Base-by-base conservation (phyloP, 2,113 vertebrate genomes). In the Tyto alba region DNA sequence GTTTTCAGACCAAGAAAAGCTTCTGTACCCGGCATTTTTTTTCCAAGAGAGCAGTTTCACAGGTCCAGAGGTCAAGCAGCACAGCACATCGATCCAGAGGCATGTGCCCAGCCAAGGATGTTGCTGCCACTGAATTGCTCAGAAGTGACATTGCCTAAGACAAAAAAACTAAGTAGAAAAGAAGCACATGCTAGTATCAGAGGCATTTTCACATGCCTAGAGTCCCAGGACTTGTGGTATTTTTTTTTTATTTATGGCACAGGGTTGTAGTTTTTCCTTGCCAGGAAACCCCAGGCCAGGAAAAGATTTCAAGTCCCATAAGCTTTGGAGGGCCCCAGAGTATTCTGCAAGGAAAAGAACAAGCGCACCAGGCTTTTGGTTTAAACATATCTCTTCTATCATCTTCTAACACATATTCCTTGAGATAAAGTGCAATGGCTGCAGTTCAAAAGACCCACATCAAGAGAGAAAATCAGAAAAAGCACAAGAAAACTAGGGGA, bases 41-140 rank as follows among this genome's bases (percentile, higher is more conserved):
- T 91, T 97, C 96, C 59, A 98, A 91, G 74, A 98, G 94, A 81
- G 96, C 90, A 21, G 90, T 85, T 97, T 99, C 98, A 94, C 96
- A 98, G 4, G 93, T 98, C 98, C 98, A 99, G 64, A 98, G 59
- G 82, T 98, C 98, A 53, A 98, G 97, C 30, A 99, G 95, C 56
- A 98, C 48, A 18, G 97, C 97, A 50, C 97, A 94, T 8, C 85
- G 88, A 96, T 98, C 98, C 36, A 25, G 96, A 89, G 7, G 85
- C 19, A 2, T 89, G 90, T 41, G 95, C 88, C 97, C 95, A 97
- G 60, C 53, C 81, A 57, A 67, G 55, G 27, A 68, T 40, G 55
- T 95, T 97, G 34, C 72, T 67, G 45, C 32, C 27, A 56, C 60
- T 67, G 23, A 82, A 72, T 21, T 94, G 32, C 41, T 74, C 68